Conservation (phyloP, 2,888 invertebrate species). For the Pristionchus maxplancki region DNA sequence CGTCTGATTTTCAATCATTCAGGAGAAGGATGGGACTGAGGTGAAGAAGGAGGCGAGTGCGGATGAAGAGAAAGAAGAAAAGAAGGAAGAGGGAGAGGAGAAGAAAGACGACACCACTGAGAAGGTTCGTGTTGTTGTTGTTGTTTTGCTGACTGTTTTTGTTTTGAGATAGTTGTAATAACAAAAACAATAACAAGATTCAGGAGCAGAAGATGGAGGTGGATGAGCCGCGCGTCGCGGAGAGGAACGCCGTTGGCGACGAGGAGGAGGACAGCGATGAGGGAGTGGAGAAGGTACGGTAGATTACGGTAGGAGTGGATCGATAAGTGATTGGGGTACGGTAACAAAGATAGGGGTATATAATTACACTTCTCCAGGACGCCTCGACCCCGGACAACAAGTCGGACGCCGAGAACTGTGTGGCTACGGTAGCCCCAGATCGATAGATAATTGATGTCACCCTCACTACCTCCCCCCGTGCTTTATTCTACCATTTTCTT, state of each 20-base stretch:
- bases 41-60: neutral
- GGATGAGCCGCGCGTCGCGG: neutral
- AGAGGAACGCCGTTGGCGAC: neutral
- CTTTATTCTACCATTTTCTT: neutral
- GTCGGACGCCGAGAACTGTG: constrained; percentile 1
- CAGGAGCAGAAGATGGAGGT: neutral
- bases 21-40: neutral
- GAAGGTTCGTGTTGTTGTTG: too few species aligned
- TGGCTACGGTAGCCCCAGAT: neutral
- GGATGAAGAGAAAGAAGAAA: neutral
- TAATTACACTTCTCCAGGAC: neutral
- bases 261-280: neutral
- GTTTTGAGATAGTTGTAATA: too few species aligned
- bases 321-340: neutral
- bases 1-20: too few species aligned
- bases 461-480: neutral
- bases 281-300: neutral
- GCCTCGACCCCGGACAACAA: neutral
- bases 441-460: neutral
- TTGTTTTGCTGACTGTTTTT: too few species aligned
- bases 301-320: neutral
- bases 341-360: too few species aligned
- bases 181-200: too few species aligned
- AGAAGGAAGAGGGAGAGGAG: neutral
- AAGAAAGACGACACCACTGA: neutral